Conservation (phyloP, 2,113 vertebrate species). For the Sialia sialis region DNA sequence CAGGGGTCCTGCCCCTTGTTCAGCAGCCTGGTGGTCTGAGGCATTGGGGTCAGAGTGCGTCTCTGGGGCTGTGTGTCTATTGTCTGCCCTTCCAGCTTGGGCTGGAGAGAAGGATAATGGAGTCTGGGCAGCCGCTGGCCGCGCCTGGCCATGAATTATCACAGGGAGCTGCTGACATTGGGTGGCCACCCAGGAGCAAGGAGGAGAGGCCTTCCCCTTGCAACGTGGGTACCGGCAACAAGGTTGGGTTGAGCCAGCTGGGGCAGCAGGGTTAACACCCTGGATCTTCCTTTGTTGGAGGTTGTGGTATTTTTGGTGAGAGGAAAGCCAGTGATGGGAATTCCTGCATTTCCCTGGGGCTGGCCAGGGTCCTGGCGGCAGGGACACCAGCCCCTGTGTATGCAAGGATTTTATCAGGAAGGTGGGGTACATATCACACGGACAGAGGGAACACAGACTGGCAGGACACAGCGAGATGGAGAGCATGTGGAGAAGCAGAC, state of each 20-base stretch:
- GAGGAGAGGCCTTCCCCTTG: neutral
- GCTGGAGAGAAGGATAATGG: constrained; percentile 34
- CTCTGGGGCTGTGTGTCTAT: constrained; percentile 20
- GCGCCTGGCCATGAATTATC: constrained; percentile 25
- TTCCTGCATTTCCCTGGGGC: neutral
- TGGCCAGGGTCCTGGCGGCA: neutral
- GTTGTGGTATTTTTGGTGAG: neutral
- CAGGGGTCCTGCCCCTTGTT: constrained; percentile 59
- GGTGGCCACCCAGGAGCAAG: constrained; percentile 21
- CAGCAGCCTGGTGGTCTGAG: constrained; percentile 53
- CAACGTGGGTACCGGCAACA: neutral
- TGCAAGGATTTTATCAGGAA: neutral
- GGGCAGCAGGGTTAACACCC: constrained; percentile 1
- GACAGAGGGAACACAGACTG: accelerated
- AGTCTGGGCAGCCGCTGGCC: neutral
- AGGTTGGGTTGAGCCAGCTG: constrained; percentile 13
- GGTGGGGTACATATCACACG: neutral
- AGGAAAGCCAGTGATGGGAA: neutral
- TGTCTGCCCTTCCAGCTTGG: constrained; percentile 22
- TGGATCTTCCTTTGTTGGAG: constrained; percentile 30
- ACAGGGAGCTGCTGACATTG: neutral
- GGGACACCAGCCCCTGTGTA: neutral
- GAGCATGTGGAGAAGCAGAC: neutral
- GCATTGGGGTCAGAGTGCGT: constrained; percentile 60
- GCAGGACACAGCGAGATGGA: neutral